Evolutionary conservation across 2,797 vertebrate species (phyloP).

Genomic region (Gila robusta): DNA sequence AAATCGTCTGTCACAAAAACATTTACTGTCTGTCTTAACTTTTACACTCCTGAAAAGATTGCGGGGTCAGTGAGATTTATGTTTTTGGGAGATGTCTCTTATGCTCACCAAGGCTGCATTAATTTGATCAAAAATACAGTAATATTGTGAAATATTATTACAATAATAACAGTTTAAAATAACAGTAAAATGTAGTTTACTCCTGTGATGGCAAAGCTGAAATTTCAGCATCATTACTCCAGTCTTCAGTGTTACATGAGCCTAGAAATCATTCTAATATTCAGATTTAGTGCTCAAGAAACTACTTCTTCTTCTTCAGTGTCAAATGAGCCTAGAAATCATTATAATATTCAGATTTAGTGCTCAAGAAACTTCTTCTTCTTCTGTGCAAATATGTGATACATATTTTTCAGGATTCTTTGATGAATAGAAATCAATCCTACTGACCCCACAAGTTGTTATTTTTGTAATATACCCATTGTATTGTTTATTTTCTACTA

Average conservation of each 20-base stretch:
- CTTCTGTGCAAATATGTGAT: not conserved
- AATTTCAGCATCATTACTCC: not conserved
- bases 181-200: not conserved
- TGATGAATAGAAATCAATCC: not conserved
- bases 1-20: not conserved
- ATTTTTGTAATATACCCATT: not conserved
- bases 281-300: not conserved
- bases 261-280: not conserved
- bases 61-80: not conserved
- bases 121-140: not conserved
- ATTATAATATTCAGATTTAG: not conserved
- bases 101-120: not conserved
- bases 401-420: not conserved
- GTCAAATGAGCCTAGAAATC: not conserved
- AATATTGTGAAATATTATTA: not conserved
- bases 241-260: not conserved
- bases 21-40: not conserved
- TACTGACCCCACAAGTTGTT: not conserved
- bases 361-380: not conserved
- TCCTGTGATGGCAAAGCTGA: not conserved
- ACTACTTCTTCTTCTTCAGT: not conserved
- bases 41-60: not conserved
- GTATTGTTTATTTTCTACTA: not conserved
- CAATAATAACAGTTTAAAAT: not conserved
- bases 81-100: not conserved